Base-by-base conservation (phyloP, 2,797 vertebrate species). In the Labroides dimidiatus region DNA sequence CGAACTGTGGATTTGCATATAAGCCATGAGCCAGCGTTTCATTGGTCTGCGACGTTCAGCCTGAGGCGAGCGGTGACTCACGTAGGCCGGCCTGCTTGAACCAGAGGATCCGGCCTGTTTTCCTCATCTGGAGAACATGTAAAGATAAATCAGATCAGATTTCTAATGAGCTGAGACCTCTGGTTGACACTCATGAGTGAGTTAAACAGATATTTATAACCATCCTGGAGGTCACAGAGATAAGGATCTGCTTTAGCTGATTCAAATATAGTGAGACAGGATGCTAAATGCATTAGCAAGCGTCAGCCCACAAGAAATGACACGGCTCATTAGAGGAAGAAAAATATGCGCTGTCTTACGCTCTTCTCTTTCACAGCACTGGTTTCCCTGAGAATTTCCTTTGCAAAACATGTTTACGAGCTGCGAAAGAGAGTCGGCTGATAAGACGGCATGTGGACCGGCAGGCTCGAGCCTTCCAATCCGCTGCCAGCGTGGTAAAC, bases 401-500 rank as follows among this genome's bases (percentile, higher is more conserved):
- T 19, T 70, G 57, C 60, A 71, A 85, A 87, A 87, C 81, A 81
- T 86, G 82, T 86, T 86, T 80, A 84, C 36, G 17, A 74, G 69
- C 69, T n/a, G 69, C 0, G 57, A 71, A 56, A 44, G 64, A 48
- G 76, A 8, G 56, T 27, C 17, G 20, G 69, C 80, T 75, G 84
- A 88, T 82, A 85, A 82, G 74, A 27, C 51, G 33, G 60, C 75
- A 67, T 80, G 80, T 71, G 78, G 71, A 72, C 39, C 20, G 47
- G 82, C 72, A 77, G 78, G 60, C 82, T 55, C 73, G 59, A 84
- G 77, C 66, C 82, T 73, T 84, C 80, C 78, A 65, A 67, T 71
- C 66, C 43, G 36, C 78, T 87, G 87, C 77, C 80, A 71, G 78
- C 42, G 48, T 75, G 79, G 84, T 87, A 80, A 88, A 90, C 82